Evolutionary conservation across 2,797 vertebrate species (phyloP).

Genomic region (Mormyrops boulengeri): DNA sequence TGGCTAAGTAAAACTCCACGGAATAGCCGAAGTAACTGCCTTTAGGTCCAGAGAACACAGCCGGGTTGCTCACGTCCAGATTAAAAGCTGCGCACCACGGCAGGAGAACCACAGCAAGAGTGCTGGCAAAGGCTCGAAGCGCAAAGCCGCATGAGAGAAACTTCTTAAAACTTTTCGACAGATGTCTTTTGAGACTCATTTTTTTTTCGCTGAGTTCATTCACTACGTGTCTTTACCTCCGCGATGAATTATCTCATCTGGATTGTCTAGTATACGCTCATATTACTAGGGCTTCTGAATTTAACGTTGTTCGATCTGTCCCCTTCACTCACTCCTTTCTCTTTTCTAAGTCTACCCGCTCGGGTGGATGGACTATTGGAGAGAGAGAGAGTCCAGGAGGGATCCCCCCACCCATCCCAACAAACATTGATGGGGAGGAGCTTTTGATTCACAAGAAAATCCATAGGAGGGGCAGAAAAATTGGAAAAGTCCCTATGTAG

Average conservation of each 20-base stretch:
- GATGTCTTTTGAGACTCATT: conserved; percentile 51
- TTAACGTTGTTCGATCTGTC: conserved; percentile 24
- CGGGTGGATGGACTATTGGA: background rate
- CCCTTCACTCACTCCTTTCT: conserved; percentile 23
- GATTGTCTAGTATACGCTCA: conserved; percentile 1
- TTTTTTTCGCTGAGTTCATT: conserved; percentile 36
- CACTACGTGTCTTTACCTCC: conserved; percentile 24
- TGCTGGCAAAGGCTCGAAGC: conserved; percentile 39
- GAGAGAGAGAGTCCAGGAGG: background rate
- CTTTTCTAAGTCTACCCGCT: conserved; percentile 43
- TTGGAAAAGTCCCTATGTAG: background rate
- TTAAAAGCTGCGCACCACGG: conserved; percentile 70
- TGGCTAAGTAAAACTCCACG: conserved; percentile 80
- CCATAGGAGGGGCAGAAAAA: background rate
- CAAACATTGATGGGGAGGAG: conserved; percentile 57
- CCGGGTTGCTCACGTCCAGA: conserved; percentile 72
- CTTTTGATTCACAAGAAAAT: conserved; percentile 49
- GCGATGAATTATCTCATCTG: background rate
- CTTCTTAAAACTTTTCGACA: conserved; percentile 44
- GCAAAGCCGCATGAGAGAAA: conserved; percentile 31
- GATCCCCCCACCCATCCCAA: conserved; percentile 28
- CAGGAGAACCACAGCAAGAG: conserved; percentile 37
- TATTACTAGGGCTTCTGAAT: conserved; percentile 30
- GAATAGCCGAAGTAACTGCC: conserved; percentile 86
- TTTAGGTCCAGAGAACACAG: conserved; percentile 68